Evolutionary conservation across 2,888 invertebrate genomes (phyloP), one percentile per base, ranked within the genome.

Genomic region (Orthosia gracilis): DNA sequence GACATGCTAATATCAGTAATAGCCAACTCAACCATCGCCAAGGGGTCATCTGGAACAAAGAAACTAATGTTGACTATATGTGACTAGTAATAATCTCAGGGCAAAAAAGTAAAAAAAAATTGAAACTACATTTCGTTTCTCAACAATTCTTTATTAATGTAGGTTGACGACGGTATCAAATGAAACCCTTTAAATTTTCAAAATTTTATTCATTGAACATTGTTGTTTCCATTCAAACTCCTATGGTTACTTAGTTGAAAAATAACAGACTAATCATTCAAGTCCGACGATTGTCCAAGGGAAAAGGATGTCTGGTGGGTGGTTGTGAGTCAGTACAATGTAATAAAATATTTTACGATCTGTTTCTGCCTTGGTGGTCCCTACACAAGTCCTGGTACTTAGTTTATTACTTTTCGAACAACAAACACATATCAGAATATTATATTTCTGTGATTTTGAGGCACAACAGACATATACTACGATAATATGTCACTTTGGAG

Each of bases 1-100:
- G 86, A 87, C 95, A 94, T 69, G 87, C 73, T 75, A 92, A 84
- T 77, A 93, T 79, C 66, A 87, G 84, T 45, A 93, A 77, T 81
- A 93, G 80, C 90, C 90, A 92, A 85, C 86, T 90, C 82, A 92
- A 80, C 93, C 94, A 93, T 91, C 90, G 88, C 86, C 85, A 88
- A 76, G 88, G 80, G 80, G 83, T 82, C 96, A 96, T 96, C 96
- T 96, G 96, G 69, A 96, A 96, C 96, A 96, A 96, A 88, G 88
- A 93, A 90, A 92, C 85, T 59, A 64, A 82, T 82, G 70, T 91
- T 94, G 85, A 94, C 90, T 91, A 89, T 86, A 78, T 78, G 74
- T 82, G 61, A 75, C 81, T 84, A 71, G 54, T 31, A 69, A 65
- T 73, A 5, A 52, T 55, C 45, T 69, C 63, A 52, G 86, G 90